These are phyloP conservation scores for Limosa lapponica DNA, from an alignment of 2,797 vertebrate genomes.

Conservation along the genomic window DNA sequence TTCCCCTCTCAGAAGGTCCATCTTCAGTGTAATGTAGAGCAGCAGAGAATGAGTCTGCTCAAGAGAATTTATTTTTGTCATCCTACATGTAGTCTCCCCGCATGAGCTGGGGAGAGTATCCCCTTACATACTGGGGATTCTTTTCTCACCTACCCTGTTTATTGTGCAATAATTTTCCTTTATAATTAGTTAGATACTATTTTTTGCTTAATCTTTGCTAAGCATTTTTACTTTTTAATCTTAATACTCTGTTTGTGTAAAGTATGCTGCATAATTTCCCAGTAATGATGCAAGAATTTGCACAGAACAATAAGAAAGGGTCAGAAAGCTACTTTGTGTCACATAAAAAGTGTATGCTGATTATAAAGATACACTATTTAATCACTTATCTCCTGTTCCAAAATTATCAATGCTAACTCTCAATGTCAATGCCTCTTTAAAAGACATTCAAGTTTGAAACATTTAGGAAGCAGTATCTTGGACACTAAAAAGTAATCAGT, in stretches of 20 bases:
- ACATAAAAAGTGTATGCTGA: neutral
- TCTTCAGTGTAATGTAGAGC: neutral
- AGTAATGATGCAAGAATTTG: neutral
- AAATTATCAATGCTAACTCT: neutral
- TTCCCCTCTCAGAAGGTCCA: neutral
- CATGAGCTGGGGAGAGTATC: neutral
- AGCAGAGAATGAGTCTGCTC: neutral
- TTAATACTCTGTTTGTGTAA: neutral
- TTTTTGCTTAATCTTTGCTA: neutral
- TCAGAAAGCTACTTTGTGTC: neutral
- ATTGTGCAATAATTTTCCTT: constrained; percentile 2
- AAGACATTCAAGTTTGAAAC: neutral
- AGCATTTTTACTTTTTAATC: neutral
- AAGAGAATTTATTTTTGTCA: neutral
- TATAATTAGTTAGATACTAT: neutral
- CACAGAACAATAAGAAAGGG: neutral
- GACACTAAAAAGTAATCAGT: neutral
- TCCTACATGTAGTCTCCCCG: neutral
- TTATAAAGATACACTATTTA: neutral
- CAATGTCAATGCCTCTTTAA: neutral
- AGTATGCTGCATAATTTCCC: neutral
- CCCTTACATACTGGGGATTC: neutral
- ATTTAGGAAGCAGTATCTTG: neutral
- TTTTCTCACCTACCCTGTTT: neutral
- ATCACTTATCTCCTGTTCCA: neutral